Conservation (phyloP, 2,113 vertebrate genomes). For the Rhadina sibilatrix region DNA sequence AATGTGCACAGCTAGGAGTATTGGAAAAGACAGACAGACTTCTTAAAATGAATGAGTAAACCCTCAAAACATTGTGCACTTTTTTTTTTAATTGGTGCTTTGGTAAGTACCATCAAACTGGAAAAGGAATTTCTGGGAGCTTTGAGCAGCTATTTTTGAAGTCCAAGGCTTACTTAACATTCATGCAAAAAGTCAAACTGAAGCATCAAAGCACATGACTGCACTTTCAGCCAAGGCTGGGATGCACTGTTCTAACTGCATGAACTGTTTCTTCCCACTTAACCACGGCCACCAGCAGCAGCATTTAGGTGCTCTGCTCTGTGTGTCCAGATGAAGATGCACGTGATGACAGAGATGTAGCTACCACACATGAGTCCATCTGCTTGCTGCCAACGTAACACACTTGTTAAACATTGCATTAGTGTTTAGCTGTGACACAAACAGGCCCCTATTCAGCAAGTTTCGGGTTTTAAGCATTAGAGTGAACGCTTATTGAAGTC, state of each 20-base stretch:
- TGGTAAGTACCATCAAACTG: not conserved
- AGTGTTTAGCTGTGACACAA: not conserved
- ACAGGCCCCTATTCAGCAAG: not conserved
- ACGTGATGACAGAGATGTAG: not conserved
- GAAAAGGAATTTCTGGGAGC: constrained; percentile 4
- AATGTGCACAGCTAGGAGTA: not conserved
- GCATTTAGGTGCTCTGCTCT: not conserved
- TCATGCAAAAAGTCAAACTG: not conserved
- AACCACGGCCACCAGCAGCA: not conserved
- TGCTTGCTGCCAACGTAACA: constrained; percentile 16
- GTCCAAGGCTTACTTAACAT: not conserved
- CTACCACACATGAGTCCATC: not conserved
- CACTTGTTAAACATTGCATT: not conserved
- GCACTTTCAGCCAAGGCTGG: not conserved
- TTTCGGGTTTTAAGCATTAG: not conserved
- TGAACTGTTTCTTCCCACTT: not conserved
- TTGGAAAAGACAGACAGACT: not conserved
- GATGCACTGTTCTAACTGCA: not conserved
- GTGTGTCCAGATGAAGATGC: constrained; percentile 1
- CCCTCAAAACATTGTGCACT: not conserved
- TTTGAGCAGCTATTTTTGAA: not conserved
- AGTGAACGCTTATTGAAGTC: not conserved
- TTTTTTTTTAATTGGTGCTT: not conserved
- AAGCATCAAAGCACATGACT: not conserved
- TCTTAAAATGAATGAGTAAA: not conserved